Evolutionary conservation across 2,888 invertebrate species (phyloP), one percentile per base, ranked within the genome.

Genomic region (Pimpla rufipes): DNA sequence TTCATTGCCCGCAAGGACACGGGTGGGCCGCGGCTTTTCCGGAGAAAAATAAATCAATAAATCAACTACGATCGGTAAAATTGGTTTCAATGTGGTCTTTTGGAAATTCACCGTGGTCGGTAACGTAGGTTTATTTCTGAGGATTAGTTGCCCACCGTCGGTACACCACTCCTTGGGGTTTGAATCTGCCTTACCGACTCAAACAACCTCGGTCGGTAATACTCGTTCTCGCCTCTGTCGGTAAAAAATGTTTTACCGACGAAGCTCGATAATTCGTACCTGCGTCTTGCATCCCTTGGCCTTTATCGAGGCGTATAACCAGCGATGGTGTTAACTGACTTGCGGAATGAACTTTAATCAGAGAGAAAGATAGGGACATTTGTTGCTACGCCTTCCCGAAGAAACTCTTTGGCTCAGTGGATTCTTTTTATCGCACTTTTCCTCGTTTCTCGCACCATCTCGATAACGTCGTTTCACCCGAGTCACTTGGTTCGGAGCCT

Each of bases 321-420:
- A 16, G 3, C 45, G 18, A 73, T 11, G 35, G 16, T 6, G 29
- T n/a, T n/a, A 45, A 73, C 16, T 45, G 16, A 11, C 47, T 79
- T 0, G 37, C n/a, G 66, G 37, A 4, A 21, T 37, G 50, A 74
- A 68, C 47, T 74, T 79, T 59, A 74, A 74, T 68, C 47, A 59
- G 50, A 29, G 1, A 21, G 37, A 62, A 40, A 50, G 40, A 29
- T 0, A 21, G 37, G 62, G 47, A 57, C 35, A 74, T 68, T 74
- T 68, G 73, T 74, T 79, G 50, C 79, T 68, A 11, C 8, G 57
- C n/a, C 16, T 50, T 40, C 37, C 47, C 73, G 8, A 73, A 40
- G 55, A 55, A 59, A 79, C 64, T 66, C 35, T 64, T 59, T 40
- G 29, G 35, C 18, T 62, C 50, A 7, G 16, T 16, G 37, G 16